phyloP scores from a whole-genome alignment of 2,797 vertebrate species.

The Eidolon dupreanum region DNA sequence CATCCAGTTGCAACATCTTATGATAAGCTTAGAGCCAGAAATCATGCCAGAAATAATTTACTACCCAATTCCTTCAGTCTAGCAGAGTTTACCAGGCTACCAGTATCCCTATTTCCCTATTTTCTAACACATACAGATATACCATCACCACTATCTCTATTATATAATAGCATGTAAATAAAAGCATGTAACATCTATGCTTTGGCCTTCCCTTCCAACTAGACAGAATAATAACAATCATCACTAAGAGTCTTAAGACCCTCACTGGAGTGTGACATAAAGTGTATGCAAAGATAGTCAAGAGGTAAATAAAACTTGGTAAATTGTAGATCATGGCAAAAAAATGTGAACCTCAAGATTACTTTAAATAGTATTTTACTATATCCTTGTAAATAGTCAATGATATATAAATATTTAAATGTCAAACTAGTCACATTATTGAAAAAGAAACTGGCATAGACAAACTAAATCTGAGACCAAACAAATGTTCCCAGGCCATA shows the following conservation, averaged over 20 bases:
- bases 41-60: not conserved
- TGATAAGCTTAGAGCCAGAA: not conserved
- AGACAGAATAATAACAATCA: not conserved
- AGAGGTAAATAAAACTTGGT: not conserved
- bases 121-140: not conserved
- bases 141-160: not conserved
- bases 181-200: not conserved
- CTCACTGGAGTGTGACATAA: not conserved
- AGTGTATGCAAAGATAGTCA: not conserved
- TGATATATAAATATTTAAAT: conserved; percentile 3
- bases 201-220: not conserved
- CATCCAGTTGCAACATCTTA: not conserved
- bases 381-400: not conserved
- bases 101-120: not conserved
- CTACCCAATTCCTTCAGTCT: not conserved
- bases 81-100: not conserved
- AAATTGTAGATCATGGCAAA: not conserved
- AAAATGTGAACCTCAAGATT: not conserved
- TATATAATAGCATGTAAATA: not conserved
- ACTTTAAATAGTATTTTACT: conserved; percentile 39
- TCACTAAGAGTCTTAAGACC: not conserved
- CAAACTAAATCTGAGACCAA: not conserved
- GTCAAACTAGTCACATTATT: not conserved
- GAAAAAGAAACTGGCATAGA: not conserved
- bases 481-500: not conserved